Percentiles rank a stretch among this genome's conserved stretches.
phyloP scores from a whole-genome alignment of 2,113 vertebrate genomes.

The Alaudala cheleensis region DNA sequence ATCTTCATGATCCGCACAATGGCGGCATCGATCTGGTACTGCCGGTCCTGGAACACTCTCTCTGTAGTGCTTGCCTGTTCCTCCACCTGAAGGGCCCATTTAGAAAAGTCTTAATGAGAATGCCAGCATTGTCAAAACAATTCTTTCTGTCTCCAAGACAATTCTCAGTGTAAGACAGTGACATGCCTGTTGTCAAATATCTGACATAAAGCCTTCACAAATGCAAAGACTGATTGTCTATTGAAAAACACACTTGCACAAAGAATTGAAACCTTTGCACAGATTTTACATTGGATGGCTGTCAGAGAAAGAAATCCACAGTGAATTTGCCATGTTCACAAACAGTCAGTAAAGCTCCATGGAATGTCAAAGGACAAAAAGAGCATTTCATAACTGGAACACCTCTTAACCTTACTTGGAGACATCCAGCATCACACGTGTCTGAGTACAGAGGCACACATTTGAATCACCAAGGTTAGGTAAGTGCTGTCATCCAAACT shows the following conservation, averaged over 20 bases:
- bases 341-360: background rate
- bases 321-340: background rate
- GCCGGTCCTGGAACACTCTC: conserved; percentile 96
- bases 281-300: background rate
- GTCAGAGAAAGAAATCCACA: background rate
- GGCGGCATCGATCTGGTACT: conserved; percentile 98
- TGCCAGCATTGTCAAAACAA: background rate
- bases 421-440: background rate
- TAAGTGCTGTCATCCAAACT: background rate
- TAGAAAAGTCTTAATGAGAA: background rate
- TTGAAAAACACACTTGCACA: background rate
- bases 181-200: background rate
- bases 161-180: background rate
- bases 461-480: background rate
- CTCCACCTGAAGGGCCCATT: conserved; percentile 83
- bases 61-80: conserved; percentile 98
- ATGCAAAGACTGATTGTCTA: background rate
- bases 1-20: conserved; percentile 99
- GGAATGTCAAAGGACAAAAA: background rate
- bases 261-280: background rate
- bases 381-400: background rate
- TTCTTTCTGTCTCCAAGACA: background rate
- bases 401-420: background rate
- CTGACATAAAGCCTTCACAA: background rate
- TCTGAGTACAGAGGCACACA: background rate